Evolutionary conservation across 2,797 vertebrate genomes (phyloP), one percentile per base, ranked within the genome.

Genomic region (Poecilia velifera): DNA sequence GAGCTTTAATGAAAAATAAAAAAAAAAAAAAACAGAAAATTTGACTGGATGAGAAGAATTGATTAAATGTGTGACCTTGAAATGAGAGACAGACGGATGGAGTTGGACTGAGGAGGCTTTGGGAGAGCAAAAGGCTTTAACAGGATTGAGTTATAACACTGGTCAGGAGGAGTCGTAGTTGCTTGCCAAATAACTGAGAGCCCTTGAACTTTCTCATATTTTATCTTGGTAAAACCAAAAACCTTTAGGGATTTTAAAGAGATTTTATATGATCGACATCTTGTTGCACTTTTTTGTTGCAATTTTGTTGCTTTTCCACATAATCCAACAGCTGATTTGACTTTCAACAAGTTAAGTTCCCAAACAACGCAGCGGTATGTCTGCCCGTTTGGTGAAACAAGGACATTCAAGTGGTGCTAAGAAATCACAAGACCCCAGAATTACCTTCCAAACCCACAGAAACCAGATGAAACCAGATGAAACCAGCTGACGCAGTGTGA

Each of bases 51-150:
- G 79, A 82, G 77, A 77, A 75, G 47, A 81, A 86, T 86, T 86
- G 85, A 93, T 88, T 91, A 83, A 88, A 92, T 81, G 78, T 77
- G 68, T 80, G 86, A 92, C 91, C 88, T 92, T 92, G 91, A 45
- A 78, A 82, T 43, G 31, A 80, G 79, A 83, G 77, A 80, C 74
- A 34, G 76, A 68, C 72, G 77, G 81, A 81, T 84, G 72, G 79
- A 82, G 82, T 92, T 90, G 91, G 86, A 93, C 90, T 92, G 92
- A 25, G 92, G 89, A 82, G 80, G 82, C 83, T 68, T 1, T 49
- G 13, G 31, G 70, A 41, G 73, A 78, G 78, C 83, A 81, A 84
- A 85, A 87, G 51, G 31, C 68, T 78, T 80, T 64, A 73, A 36
- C 20, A 9, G 34, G 18, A 28, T 20, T 51, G 73, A 66, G 31